phyloP scores from a whole-genome alignment of 2,113 vertebrate genomes.

The Phaethon lepturus region DNA sequence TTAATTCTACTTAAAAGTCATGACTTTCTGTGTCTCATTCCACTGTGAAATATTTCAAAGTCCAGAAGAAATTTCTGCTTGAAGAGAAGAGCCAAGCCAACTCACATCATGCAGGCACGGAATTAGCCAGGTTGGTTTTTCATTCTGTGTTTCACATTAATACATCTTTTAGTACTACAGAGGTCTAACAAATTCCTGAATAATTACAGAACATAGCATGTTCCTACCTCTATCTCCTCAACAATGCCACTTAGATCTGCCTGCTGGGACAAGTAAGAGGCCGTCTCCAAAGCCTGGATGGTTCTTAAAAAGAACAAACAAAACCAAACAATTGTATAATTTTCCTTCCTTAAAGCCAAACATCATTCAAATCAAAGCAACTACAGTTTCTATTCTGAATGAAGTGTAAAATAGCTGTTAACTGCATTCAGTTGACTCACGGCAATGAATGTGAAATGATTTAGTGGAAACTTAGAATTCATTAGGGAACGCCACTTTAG shows the following conservation, averaged over 20 bases:
- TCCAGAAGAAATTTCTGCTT: not conserved
- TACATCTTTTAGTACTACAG: not conserved
- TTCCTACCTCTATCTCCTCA: constrained; percentile 94
- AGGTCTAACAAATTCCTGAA: not conserved
- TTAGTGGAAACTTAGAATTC: not conserved
- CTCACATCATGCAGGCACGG: not conserved
- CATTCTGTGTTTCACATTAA: not conserved
- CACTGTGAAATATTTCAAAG: not conserved
- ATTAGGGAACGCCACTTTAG: not conserved
- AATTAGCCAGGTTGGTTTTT: not conserved
- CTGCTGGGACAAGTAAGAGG: constrained; percentile 92
- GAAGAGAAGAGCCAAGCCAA: not conserved
- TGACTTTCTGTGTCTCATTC: not conserved
- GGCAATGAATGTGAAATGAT: not conserved
- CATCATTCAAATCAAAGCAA: not conserved
- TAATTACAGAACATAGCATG: not conserved
- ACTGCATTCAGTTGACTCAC: not conserved
- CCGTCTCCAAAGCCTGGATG: constrained; percentile 88
- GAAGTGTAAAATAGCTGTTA: not conserved
- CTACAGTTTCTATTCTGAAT: not conserved
- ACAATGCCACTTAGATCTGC: constrained; percentile 91
- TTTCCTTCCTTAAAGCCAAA: not conserved
- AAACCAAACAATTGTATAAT: not conserved
- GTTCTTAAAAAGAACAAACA: constrained; percentile 80
- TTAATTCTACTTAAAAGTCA: not conserved